Evolutionary conservation across 2,888 invertebrate genomes (phyloP).

Genomic region (Drosophila histrio): DNA sequence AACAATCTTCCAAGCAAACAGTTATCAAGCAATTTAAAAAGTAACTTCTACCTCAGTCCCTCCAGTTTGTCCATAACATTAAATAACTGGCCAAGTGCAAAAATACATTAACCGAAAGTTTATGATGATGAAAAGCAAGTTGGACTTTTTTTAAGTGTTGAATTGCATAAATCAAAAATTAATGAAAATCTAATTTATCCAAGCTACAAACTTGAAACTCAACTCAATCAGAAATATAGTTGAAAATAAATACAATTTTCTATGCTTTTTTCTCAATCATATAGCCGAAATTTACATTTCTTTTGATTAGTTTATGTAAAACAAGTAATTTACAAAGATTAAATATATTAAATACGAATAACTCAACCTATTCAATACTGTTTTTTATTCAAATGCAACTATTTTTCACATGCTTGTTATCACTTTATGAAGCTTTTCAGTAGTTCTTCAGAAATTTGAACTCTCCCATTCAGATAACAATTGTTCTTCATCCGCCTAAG

Average conservation of each 20-base stretch:
- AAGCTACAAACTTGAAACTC: background rate
- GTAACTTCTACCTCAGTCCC: background rate
- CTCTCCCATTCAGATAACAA: background rate
- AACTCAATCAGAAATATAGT: background rate
- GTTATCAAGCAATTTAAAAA: slow-evolving; percentile 14
- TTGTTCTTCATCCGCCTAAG: background rate
- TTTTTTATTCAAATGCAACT: background rate
- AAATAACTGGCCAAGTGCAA: background rate
- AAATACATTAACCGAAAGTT: background rate
- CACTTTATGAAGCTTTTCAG: background rate
- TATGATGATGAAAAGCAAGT: background rate
- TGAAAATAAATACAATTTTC: background rate
- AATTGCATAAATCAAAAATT: background rate
- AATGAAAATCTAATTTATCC: background rate
- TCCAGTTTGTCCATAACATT: background rate
- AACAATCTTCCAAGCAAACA: slow-evolving; percentile 6
- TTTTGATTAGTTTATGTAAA: too few species aligned
- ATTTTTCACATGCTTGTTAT: background rate
- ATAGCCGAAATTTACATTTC: too few species aligned
- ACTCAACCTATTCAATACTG: too few species aligned
- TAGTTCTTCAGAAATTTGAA: background rate
- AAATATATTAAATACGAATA: too few species aligned
- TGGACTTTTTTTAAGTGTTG: background rate
- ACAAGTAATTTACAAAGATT: too few species aligned
- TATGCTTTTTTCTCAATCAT: too few species aligned